A percentile compares a stretch with the other conserved stretches of the same genome.
Evolutionary conservation across 2,797 vertebrate genomes (phyloP).

Genomic region (Sandelia bainsii): DNA sequence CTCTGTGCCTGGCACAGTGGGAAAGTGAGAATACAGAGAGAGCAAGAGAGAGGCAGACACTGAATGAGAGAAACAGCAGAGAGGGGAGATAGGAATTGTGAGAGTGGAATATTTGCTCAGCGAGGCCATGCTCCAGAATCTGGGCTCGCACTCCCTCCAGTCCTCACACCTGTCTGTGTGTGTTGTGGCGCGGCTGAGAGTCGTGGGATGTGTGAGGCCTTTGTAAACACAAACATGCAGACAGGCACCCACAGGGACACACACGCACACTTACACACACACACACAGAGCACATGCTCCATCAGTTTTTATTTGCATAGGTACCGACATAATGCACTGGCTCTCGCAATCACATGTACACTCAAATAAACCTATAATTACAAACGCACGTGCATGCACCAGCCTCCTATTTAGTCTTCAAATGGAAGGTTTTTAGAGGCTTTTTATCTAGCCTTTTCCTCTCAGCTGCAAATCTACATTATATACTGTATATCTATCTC

Average conservation of each 20-base stretch:
- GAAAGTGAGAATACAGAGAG: conserved; percentile 55
- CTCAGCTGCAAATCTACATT: conserved; percentile 14
- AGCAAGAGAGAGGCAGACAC: conserved; percentile 23
- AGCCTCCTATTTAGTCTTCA: conserved; percentile 48
- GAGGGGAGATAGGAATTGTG: conserved; percentile 22
- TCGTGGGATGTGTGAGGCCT: conserved; percentile 61
- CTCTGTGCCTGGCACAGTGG: conserved; percentile 73
- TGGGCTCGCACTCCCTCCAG: conserved; percentile 39
- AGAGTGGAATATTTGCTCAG: conserved; percentile 61
- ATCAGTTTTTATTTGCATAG: conserved; percentile 61
- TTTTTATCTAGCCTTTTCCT: conserved; percentile 40
- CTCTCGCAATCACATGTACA: conserved; percentile 41
- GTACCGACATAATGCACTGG: conserved; percentile 35
- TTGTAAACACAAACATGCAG: conserved; percentile 64
- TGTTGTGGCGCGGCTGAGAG: conserved; percentile 52
- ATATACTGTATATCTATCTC: neutral
- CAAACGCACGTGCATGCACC: conserved; percentile 25
- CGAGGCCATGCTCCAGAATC: conserved; percentile 52
- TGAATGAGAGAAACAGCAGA: conserved; percentile 23
- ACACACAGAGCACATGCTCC: conserved; percentile 33
- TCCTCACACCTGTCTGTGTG: conserved; percentile 69
- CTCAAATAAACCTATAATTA: conserved; percentile 44
- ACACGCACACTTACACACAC: conserved; percentile 16
- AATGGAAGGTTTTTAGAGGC: conserved; percentile 38
- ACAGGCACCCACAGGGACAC: conserved; percentile 20